Evolutionary conservation across 2,888 invertebrate genomes (phyloP), one percentile per base, ranked within the genome.

Genomic region (Carterocephalus palaemon): DNA sequence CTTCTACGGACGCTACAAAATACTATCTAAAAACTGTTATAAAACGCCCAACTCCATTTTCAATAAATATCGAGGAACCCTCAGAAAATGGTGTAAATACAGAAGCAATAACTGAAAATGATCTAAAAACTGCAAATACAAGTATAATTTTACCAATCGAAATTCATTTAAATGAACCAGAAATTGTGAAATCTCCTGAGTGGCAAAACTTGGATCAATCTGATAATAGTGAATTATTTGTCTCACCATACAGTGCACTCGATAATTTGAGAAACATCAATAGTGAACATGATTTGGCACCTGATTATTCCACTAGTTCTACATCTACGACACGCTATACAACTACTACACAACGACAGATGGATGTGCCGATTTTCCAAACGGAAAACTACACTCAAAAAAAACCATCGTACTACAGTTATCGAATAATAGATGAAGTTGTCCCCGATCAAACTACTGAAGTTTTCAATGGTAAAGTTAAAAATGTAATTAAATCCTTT

Each of bases 171-270:
- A 62, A 58, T 49, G 49, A 55, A 13, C 56, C 47, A 4, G 26
- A 51, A n/a, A 55, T 41, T 20, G 56, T 61, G 45, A 60, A 63
- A 37, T 53, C 49, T 9, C 47, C 56, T 8, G 15, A 24, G 5
- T 38, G 31, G 19, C 24, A 37, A 1, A 56, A 59, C 26, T 55
- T 49, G 48, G 55, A 64, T 32, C 57, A 65, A 38, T 49, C 41
- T 38, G 81, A 75, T 57, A 77, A 80, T 23, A 36, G 22, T 31
- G 74, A 81, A 51, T 80, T 88, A 9, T 67, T 76, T 28, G 77
- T 89, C 4, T 89, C 89, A 0, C 88, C 89, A 0, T 89, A 85
- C 49, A 86, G 51, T 51, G 53, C 46, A 23, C 51, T 49, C 45
- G 69, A 65, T 46, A 58, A 52, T 45, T 64, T 53, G 32, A 49